Evolutionary conservation across 2,888 invertebrate species (phyloP), one percentile per base, ranked within the genome.

Genomic region (Eurytoma californica): DNA sequence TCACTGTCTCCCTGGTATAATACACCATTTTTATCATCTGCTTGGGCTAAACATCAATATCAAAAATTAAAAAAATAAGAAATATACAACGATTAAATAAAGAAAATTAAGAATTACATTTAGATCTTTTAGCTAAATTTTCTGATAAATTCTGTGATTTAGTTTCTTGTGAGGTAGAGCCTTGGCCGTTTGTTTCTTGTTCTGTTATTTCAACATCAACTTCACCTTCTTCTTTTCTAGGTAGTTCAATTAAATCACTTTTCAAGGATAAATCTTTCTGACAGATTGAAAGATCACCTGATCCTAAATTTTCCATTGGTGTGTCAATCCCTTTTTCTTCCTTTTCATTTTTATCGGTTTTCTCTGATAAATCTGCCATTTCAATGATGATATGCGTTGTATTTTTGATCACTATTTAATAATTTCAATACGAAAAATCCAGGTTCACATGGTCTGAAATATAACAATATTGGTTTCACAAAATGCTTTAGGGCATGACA

Each of bases 371-470:
- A 61, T 75, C 72, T 16, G 65, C 75, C 79, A 79, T 79, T 24
- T 13, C 53, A 55, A 28, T 66, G 39, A 55, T 28, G 12, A 3
- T 78, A 70, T 3, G 51, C 24, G 24, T 24, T 24, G 24, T n/a
- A 68, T 18, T 5, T 7, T 13, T n/a, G 18, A 30, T 47, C 58
- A 20, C 12, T 55, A 49, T 13, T 70, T 51, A 47, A 30, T 57
- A 16, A 58, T 61, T 63, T 14, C 18, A 28, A 39, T 24, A 12
- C 47, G n/a, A 30, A 13, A 66, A 18, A 57, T 61, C 60, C 30
- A 77, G 70, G 49, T 20, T 72, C 58, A 72, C 77, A 77, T 77
- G 67, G 12, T 67, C 77, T 77, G 55, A 24, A 77, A 72, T 24
- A 49, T 39, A 3, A 39, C 4, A 39, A 39, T 39, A 39, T 39